These are phyloP conservation scores for Tiliacea citrago DNA, from an alignment of 2,888 invertebrate genomes.

Conservation along the genomic window DNA sequence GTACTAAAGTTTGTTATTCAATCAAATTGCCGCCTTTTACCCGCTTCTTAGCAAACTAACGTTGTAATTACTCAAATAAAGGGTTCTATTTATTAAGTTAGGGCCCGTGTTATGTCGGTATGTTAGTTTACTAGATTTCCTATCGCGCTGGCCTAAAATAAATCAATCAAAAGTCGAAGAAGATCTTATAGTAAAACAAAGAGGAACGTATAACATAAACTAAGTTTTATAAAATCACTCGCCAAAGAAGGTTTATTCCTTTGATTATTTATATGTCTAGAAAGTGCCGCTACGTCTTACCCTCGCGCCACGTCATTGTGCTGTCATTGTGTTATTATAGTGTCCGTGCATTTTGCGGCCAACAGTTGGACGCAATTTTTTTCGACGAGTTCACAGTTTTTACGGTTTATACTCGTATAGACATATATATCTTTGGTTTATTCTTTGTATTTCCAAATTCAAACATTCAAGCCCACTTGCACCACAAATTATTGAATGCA, in stretches of 20 bases:
- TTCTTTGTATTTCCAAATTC: background rate
- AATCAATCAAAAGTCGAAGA: too few relatives aligned
- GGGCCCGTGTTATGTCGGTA: background rate
- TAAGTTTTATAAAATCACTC: background rate
- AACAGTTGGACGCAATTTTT: too few relatives aligned
- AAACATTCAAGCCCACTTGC: background rate
- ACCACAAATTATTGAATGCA: background rate
- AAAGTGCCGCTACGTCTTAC: too few relatives aligned
- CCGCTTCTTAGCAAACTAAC: slow-evolving; percentile 18
- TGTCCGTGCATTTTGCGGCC: too few relatives aligned
- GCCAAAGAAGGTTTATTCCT: background rate
- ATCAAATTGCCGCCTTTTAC: slow-evolving; percentile 21
- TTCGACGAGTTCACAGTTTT: too few relatives aligned
- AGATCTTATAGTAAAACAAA: too few relatives aligned
- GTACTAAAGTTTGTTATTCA: slow-evolving; percentile 29
- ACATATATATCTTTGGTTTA: background rate
- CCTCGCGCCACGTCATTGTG: too few relatives aligned
- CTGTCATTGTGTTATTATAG: too few relatives aligned
- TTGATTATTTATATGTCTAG: too few relatives aligned
- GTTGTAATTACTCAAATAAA: slow-evolving; percentile 17
- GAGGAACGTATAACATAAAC: too few relatives aligned
- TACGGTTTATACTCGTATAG: too few relatives aligned
- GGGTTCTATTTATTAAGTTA: slow-evolving; percentile 1
- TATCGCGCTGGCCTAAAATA: too few relatives aligned
- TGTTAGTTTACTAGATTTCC: background rate